Evolutionary conservation across 2,113 vertebrate species (phyloP), one percentile per base, ranked within the genome.

Genomic region (Spea multiplicata): DNA sequence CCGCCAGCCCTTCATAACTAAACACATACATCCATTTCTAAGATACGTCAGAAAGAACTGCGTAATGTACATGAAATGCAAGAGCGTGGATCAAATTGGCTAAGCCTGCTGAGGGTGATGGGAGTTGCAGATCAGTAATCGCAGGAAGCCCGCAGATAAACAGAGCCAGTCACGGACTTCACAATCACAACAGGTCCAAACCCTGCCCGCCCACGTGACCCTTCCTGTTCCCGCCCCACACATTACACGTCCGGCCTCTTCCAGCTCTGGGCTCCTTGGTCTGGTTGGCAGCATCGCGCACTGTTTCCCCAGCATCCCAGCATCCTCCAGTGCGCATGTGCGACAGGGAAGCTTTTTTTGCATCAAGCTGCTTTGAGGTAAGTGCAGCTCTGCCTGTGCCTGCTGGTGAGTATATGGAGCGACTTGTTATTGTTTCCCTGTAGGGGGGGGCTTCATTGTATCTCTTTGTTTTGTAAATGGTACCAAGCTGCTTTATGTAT

Each of bases 301-400:
- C 69, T 17, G 9, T 5, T 46, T 64, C 10, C n/a, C 46, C 46
- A 16, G 12, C 64, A 48, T 49, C 75, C 66, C 45, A 30, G 66
- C 66, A 76, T 12, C 75, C 53, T 5, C 44, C 5, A 62, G 8
- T 78, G 68, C 76, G 76, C 76, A 78, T 78, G 76, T 14, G 55
- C 45, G 5, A 16, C 55, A 49, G 3, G 4, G 45, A 71, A 48
- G 61, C 47, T 48, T 6, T 48, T 6, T 68, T 14, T 30, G 57
- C 76, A 71, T 64, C 55, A 62, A 62, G 47, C 47, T 64, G 47
- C 17, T 52, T 46, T 6, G 3, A 44, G 8, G 45, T 14, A 45
- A n/a, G 66, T 71, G 66, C n/a, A 66, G 30, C 52, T 65, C 65
- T 50, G 55, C 4, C 55, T 59, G 3, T 50, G 44, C 66, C 30